phyloP scores from a whole-genome alignment of 2,797 vertebrate genomes.

The Salmo trutta region DNA sequence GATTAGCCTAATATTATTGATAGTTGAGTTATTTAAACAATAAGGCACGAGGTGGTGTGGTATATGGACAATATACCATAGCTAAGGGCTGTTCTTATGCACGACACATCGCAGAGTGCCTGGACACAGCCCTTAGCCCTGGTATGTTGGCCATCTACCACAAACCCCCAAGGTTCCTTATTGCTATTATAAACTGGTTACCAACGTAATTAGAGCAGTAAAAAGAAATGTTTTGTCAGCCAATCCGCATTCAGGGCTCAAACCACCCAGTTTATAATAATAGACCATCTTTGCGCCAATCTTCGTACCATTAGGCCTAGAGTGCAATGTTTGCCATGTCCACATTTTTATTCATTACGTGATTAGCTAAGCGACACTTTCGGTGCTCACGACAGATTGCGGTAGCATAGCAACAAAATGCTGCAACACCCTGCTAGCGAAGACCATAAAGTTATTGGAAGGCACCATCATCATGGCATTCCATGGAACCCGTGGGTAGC shows the following conservation, averaged over 20 bases:
- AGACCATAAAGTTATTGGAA: conserved; percentile 1
- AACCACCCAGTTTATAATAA: too few species aligned
- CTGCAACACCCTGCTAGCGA: conserved; percentile 18
- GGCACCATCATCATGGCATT: not conserved
- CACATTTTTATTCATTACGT: conserved; percentile 1
- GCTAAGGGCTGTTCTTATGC: too few species aligned
- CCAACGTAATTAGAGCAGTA: too few species aligned
- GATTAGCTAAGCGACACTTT: conserved; percentile 15
- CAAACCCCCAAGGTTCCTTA: too few species aligned
- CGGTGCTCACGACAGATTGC: conserved; percentile 12
- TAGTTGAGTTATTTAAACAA: not conserved
- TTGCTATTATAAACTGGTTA: too few species aligned
- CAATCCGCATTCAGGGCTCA: too few species aligned
- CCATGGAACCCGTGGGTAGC: not conserved
- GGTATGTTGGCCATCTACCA: too few species aligned
- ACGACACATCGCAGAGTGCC: too few species aligned
- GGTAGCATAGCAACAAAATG: conserved; percentile 37
- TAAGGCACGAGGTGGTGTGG: too few species aligned
- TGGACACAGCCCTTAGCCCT: too few species aligned
- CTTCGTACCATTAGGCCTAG: not conserved
- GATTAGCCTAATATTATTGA: not conserved
- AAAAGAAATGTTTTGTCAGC: too few species aligned
- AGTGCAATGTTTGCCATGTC: not conserved
- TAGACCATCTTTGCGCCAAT: not conserved
- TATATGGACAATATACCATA: too few species aligned